These are phyloP conservation scores for Bellardia pandia DNA, from an alignment of 2,888 invertebrate species.

Conservation along the genomic window DNA sequence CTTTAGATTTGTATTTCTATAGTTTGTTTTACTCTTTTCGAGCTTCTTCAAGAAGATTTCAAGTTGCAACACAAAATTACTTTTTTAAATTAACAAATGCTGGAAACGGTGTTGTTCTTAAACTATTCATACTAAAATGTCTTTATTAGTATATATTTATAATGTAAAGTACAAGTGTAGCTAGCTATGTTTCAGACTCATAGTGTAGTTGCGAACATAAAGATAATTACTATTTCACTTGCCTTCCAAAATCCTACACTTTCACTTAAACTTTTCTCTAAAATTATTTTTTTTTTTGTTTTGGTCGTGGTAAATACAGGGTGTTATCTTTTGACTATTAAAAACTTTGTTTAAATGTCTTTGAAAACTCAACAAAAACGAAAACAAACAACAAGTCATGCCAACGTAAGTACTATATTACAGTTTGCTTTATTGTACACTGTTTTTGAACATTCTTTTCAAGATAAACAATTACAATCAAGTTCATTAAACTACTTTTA, in stretches of 20 bases:
- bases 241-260: conserved; percentile 37
- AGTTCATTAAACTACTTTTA: conserved; percentile 42
- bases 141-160: neutral
- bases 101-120: conserved; percentile 40
- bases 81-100: no score
- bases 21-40: no score
- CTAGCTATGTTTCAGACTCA: neutral
- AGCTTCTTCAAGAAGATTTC: no score
- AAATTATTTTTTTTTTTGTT: conserved; percentile 7
- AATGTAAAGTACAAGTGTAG: no score
- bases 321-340: conserved; percentile 55
- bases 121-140: neutral
- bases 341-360: conserved; percentile 55
- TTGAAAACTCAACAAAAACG: neutral
- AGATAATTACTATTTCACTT: conserved; percentile 53
- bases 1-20: no score
- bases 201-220: neutral
- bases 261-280: conserved; percentile 49
- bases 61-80: no score
- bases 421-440: neutral
- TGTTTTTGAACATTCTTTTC: neutral
- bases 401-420: neutral
- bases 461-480: conserved; percentile 41
- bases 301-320: conserved; percentile 14
- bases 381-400: conserved; percentile 12